phyloP scores from a whole-genome alignment of 2,888 invertebrate species.

The Gasteruption jaculator region DNA sequence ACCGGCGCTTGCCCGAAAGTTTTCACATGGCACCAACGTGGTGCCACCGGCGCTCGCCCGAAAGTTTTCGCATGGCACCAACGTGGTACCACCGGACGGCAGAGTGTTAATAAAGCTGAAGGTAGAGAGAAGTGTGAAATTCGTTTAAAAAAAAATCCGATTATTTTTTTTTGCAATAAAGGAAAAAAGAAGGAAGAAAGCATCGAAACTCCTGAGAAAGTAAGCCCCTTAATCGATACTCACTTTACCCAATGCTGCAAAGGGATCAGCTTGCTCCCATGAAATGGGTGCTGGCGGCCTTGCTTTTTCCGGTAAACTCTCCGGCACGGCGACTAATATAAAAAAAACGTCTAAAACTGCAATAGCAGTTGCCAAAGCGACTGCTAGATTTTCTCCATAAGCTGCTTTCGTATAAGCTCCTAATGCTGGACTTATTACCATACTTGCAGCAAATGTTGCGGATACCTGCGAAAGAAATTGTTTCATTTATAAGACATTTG shows the following conservation, averaged over 20 bases:
- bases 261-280: constrained; percentile 99
- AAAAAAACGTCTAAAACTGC: constrained; percentile 97
- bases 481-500: neutral
- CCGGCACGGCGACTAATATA: constrained; percentile 96
- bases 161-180: too few relatives aligned
- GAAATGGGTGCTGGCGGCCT: constrained; percentile 74
- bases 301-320: constrained; percentile 94
- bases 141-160: too few relatives aligned
- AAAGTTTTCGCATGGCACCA: too few relatives aligned
- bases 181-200: too few relatives aligned
- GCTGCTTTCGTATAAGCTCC: constrained; percentile 85
- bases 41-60: too few relatives aligned
- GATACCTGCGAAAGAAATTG: constrained; percentile 59
- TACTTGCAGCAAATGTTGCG: constrained; percentile 97
- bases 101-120: too few relatives aligned
- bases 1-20: too few relatives aligned
- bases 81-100: too few relatives aligned
- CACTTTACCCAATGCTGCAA: constrained; percentile 62
- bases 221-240: too few relatives aligned
- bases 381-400: constrained; percentile 68
- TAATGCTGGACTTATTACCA: constrained; percentile 97
- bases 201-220: too few relatives aligned
- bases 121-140: too few relatives aligned
- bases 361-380: constrained; percentile 92
- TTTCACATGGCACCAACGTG: too few relatives aligned